phyloP scores from a whole-genome alignment of 1,140 invertebrate species.

The Drosophila grimshawi region DNA sequence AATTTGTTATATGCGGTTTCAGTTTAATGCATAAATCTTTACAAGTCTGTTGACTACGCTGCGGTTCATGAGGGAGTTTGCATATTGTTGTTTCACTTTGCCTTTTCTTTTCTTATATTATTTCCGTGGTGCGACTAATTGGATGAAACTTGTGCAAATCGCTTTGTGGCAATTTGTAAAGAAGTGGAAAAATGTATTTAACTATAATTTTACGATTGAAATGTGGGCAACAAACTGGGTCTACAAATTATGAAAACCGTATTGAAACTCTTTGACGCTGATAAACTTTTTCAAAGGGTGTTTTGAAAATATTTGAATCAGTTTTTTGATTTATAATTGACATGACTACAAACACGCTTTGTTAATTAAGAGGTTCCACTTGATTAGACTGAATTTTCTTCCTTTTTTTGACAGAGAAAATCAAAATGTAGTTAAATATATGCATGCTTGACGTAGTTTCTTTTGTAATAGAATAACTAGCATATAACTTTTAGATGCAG shows the following conservation, averaged over 20 bases:
- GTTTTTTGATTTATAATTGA: not conserved
- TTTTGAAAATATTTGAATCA: not conserved
- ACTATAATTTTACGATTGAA: not conserved
- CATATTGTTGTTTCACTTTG: conserved; percentile 1
- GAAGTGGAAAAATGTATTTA: conserved; percentile 5
- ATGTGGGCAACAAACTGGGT: not conserved
- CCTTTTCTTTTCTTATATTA: conserved; percentile 4
- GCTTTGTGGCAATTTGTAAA: conserved; percentile 42
- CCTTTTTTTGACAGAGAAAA: no score
- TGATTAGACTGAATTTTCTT: no score
- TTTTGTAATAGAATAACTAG: no score
- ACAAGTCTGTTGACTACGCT: conserved; percentile 16
- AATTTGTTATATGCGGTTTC: conserved; percentile 35
- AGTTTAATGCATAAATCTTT: conserved; percentile 51
- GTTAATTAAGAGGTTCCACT: no score
- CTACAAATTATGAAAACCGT: no score
- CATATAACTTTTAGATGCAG: no score
- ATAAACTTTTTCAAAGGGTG: not conserved
- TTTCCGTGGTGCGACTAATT: conserved; percentile 35
- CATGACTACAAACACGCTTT: not conserved
- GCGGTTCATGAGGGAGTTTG: conserved; percentile 36
- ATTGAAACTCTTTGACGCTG: not conserved
- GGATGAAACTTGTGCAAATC: conserved; percentile 43
- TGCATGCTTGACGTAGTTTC: no score
- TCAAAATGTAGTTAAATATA: no score